A percentile compares a stretch with the other conserved stretches of the same genome.
Conservation (phyloP, 1,140 invertebrate genomes). For the Microplitis demolitor region DNA sequence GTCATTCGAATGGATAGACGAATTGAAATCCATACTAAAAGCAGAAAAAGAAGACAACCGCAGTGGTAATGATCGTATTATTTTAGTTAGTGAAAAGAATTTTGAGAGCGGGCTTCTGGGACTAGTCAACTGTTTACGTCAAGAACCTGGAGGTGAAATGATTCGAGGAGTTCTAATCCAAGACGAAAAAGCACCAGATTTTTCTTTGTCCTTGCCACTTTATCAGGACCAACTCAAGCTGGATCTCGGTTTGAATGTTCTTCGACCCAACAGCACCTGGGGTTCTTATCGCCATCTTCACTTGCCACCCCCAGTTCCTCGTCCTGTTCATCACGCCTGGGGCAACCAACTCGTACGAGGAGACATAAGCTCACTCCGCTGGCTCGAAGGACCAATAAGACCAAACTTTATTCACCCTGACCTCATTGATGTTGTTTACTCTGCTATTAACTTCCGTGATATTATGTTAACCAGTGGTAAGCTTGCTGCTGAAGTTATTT, state of each 20-base stretch:
- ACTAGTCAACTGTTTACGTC: constrained; percentile 75
- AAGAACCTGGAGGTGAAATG: constrained; percentile 71
- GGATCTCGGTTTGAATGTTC: constrained; percentile 81
- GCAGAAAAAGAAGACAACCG: constrained; percentile 50
- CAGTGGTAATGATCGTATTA: constrained; percentile 41
- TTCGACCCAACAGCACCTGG: constrained; percentile 70
- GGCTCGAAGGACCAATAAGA: constrained; percentile 73
- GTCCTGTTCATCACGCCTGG: constrained; percentile 70
- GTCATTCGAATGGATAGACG: constrained; percentile 61
- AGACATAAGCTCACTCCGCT: constrained; percentile 83
- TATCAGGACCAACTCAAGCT: constrained; percentile 71
- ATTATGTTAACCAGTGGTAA: constrained; percentile 79
- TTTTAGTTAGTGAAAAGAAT: constrained; percentile 68
- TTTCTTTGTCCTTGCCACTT: constrained; percentile 67
- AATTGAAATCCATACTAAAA: constrained; percentile 62
- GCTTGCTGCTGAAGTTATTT: constrained; percentile 68
- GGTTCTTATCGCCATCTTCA: constrained; percentile 78
- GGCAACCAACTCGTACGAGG: constrained; percentile 79
- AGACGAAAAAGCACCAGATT: constrained; percentile 69
- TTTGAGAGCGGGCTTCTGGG: constrained; percentile 82
- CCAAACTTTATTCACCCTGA: constrained; percentile 43
- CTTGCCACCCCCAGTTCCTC: constrained; percentile 55
- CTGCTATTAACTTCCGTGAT: constrained; percentile 78
- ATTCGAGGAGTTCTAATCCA: constrained; percentile 69
- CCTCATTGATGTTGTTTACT: constrained; percentile 66